Percentiles rank a stretch among this genome's conserved stretches.
Conservation (phyloP, 2,113 vertebrate species). For the Scomber scombrus region DNA sequence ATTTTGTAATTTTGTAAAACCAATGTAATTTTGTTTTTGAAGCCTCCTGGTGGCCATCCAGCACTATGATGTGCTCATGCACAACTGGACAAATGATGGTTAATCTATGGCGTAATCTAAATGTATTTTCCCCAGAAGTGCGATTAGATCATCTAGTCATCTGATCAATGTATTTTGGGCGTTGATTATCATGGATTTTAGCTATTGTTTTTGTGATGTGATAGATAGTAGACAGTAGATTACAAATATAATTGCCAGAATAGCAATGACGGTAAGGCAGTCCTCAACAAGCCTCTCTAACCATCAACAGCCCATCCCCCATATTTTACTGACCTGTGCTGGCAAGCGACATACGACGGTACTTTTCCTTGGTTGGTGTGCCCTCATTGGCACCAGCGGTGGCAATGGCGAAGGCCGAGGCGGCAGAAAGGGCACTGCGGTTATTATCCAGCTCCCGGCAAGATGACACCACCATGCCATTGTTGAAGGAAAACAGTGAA, state of each 20-base stretch:
- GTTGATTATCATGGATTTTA: neutral
- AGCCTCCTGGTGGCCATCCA: too few species aligned
- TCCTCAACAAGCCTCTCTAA: neutral
- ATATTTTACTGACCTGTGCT: conserved; percentile 86
- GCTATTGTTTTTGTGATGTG: neutral
- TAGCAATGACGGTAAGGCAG: neutral
- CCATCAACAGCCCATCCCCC: neutral
- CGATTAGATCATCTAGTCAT: neutral
- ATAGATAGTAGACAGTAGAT: neutral
- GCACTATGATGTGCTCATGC: too few species aligned
- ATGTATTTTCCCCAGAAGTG: neutral
- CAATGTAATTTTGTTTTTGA: too few species aligned
- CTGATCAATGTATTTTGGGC: neutral
- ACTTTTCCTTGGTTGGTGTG: conserved; percentile 96
- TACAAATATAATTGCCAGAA: neutral
- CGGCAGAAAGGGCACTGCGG: conserved; percentile 93
- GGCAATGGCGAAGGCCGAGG: conserved; percentile 96
- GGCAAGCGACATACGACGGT: conserved; percentile 95
- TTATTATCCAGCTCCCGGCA: conserved; percentile 94
- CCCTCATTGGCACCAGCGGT: conserved; percentile 96
- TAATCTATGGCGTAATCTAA: neutral
- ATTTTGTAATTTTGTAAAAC: too few species aligned
- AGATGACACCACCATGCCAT: conserved; percentile 92
- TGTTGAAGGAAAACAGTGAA: conserved; percentile 95
- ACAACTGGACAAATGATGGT: too few species aligned